Base-by-base conservation (phyloP, 2,797 vertebrate species). In the Syncerus caffer region DNA sequence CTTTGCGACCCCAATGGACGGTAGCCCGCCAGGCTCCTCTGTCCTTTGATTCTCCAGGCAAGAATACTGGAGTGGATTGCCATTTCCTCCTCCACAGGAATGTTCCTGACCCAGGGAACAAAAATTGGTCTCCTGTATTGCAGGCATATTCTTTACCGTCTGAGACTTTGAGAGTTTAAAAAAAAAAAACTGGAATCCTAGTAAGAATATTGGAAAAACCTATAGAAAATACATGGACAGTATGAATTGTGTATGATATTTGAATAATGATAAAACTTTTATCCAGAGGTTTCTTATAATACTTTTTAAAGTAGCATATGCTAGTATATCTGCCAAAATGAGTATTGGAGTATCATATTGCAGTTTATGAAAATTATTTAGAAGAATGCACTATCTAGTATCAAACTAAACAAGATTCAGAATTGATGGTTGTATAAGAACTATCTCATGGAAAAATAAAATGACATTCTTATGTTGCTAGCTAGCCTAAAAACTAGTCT, bases 361-460 rank as follows among this genome's bases (percentile, higher is more conserved):
- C 34, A 89, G 19, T 78, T 76, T 15, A 7, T 78, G 50, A 31
- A 5, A 91, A 89, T 90, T 94, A 53, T 87, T 82, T 95, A 74
- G 85, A 78, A 96, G n/a, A 89, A 51, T 76, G 19, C 53, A 27
- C 55, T 89, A 74, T 9, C 42, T 84, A 58, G 47, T 93, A 78
- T 55, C 78, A 76, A 57, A 64, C 14, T 85, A 80, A 94, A 60
- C 17, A 92, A 89, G 53, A 76, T 80, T 91, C 42, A 91, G 71
- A 92, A 90, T 38, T 91, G 21, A 74, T 85, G 17, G 2, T 80
- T 94, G 2, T 87, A 1, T 94, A 60, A 92, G 45, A 94, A 96
- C 76, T 93, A 71, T 87, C 23, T 89, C 27, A 25, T 90, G 50
- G 74, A 96, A 91, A 88, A 90, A 58, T 97, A 29, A 90, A 67